phyloP scores from a whole-genome alignment of 1,140 invertebrate genomes.

The Apocrypta bakeri region DNA sequence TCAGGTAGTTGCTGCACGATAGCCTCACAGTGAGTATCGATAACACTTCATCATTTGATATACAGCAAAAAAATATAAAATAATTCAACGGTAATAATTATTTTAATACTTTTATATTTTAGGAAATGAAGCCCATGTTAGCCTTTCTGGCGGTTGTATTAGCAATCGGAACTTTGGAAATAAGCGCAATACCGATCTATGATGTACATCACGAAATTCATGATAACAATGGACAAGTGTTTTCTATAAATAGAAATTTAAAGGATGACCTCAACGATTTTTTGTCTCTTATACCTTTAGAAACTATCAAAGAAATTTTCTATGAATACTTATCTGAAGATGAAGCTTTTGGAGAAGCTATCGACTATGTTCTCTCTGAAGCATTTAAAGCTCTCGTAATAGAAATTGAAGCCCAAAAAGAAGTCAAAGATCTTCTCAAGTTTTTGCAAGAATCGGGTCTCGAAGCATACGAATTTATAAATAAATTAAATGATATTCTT shows the following conservation, averaged over 20 bases:
- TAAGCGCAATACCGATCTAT: conserved; percentile 10
- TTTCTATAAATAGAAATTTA: background rate
- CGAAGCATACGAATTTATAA: conserved; percentile 49
- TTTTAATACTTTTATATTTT: conserved; percentile 31
- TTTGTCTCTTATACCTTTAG: conserved; percentile 44
- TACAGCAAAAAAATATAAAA: background rate
- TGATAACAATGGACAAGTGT: too few species aligned
- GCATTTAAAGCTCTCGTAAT: conserved; percentile 54
- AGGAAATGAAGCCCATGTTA: conserved; percentile 50
- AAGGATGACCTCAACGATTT: conserved; percentile 57
- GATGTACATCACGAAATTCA: background rate
- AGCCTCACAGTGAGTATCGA: conserved; percentile 53
- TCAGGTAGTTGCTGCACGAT: conserved; percentile 44
- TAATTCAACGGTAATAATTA: background rate
- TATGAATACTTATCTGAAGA: conserved; percentile 55
- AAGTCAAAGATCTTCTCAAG: conserved; percentile 41
- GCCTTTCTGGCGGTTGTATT: conserved; percentile 44
- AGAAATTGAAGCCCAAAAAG: conserved; percentile 52
- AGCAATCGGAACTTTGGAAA: conserved; percentile 1
- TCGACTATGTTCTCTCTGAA: conserved; percentile 53
- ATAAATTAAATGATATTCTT: conserved; percentile 54
- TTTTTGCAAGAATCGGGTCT: conserved; percentile 49
- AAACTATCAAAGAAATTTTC: conserved; percentile 52
- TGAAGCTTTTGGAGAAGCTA: conserved; percentile 51
- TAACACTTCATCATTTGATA: background rate